Conservation (phyloP, 2,888 invertebrate species). For the Chironomus riparius region DNA sequence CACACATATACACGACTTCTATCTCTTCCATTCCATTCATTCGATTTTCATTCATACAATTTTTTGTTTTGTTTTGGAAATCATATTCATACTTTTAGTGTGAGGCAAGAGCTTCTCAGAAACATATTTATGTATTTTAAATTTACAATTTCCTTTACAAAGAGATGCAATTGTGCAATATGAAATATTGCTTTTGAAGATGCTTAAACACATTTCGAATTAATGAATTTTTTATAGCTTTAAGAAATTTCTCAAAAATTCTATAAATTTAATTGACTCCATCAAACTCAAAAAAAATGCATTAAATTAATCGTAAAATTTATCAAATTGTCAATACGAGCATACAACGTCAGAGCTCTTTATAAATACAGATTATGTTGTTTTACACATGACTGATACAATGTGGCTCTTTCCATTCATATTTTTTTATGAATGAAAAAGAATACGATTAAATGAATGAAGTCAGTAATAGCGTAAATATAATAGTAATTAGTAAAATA, state of each 20-base stretch:
- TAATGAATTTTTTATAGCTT: too few relatives aligned
- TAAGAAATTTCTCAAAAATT: too few relatives aligned
- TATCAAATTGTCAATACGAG: too few relatives aligned
- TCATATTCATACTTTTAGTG: background rate
- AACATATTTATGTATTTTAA: background rate
- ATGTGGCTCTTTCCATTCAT: background rate
- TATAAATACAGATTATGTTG: too few relatives aligned
- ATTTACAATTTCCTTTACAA: too few relatives aligned
- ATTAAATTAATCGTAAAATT: too few relatives aligned
- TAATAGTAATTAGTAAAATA: background rate
- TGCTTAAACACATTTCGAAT: too few relatives aligned
- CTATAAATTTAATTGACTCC: too few relatives aligned
- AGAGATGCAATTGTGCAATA: too few relatives aligned
- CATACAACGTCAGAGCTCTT: too few relatives aligned
- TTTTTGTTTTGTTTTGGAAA: background rate
- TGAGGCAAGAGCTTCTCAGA: background rate
- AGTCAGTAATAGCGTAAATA: background rate
- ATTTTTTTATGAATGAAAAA: background rate
- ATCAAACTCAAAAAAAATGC: too few relatives aligned
- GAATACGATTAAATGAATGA: background rate
- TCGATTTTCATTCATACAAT: background rate
- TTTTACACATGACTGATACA: background rate
- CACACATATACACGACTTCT: constrained; percentile 2
- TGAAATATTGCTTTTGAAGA: too few relatives aligned
- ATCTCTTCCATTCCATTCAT: background rate